phyloP scores from a whole-genome alignment of 2,113 vertebrate species.

The Xyliphius kryptos region DNA sequence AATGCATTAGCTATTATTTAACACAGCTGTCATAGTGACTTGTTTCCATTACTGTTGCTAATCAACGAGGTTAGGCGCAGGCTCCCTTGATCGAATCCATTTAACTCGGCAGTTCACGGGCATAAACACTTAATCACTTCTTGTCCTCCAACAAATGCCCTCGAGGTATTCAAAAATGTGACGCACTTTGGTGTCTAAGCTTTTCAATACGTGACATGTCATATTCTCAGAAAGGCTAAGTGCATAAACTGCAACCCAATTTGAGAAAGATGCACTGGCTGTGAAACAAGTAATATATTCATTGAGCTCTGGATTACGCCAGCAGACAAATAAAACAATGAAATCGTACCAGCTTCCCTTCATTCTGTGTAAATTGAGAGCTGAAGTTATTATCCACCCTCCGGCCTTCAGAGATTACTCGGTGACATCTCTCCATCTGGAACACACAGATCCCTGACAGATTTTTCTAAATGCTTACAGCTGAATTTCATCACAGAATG shows the following conservation, averaged over 20 bases:
- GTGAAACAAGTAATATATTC: slow-evolving; percentile 38
- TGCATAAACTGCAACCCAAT: slow-evolving; percentile 26
- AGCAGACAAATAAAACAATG: slow-evolving; percentile 21
- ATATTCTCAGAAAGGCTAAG: slow-evolving; percentile 30
- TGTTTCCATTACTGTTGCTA: slow-evolving; percentile 37
- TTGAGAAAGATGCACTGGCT: slow-evolving; percentile 33
- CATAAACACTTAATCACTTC: slow-evolving; percentile 47
- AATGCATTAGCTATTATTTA: slow-evolving; percentile 23
- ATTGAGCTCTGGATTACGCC: slow-evolving; percentile 26
- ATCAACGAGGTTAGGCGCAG: slow-evolving; percentile 35
- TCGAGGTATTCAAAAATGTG: slow-evolving; percentile 34
- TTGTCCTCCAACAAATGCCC: slow-evolving; percentile 39
- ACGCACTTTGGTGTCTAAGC: slow-evolving; percentile 29
- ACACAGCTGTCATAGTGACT: slow-evolving; percentile 39
- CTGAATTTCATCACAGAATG: background rate
- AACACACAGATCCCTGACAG: slow-evolving; percentile 21
- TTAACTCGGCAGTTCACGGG: slow-evolving; percentile 32
- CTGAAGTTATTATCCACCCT: slow-evolving; percentile 21
- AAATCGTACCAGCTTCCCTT: slow-evolving; percentile 11
- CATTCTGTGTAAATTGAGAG: slow-evolving; percentile 12
- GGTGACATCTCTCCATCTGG: slow-evolving; percentile 2
- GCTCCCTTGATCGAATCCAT: slow-evolving; percentile 43
- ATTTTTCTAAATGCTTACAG: slow-evolving; percentile 20
- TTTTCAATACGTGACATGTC: slow-evolving; percentile 31
- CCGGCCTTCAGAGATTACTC: slow-evolving; percentile 17